phyloP scores from a whole-genome alignment of 2,888 invertebrate species.

The Glomeris marginata region DNA sequence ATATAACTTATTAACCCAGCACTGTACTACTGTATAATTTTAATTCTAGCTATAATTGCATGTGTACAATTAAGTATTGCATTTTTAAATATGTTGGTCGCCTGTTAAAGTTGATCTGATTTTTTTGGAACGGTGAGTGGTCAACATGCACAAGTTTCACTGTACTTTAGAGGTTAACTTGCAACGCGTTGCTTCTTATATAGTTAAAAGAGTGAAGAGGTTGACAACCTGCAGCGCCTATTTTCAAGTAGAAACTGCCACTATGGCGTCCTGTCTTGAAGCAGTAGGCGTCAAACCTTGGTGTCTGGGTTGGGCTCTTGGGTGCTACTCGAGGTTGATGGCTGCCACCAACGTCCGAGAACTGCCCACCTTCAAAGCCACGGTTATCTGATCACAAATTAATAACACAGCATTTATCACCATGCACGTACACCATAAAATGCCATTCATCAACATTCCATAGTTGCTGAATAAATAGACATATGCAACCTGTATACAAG shows the following conservation, averaged over 20 bases:
- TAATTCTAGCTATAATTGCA: too few species aligned
- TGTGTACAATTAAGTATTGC: too few species aligned
- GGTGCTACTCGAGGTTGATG: conserved; percentile 1
- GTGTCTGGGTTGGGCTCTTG: conserved; percentile 10
- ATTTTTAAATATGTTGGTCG: too few species aligned
- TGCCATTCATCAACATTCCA: too few species aligned
- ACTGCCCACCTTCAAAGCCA: conserved; percentile 6
- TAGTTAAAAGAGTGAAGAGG: conserved; percentile 7
- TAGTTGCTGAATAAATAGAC: too few species aligned
- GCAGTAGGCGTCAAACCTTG: conserved; percentile 20
- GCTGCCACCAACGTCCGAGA: neutral
- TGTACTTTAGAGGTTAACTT: too few species aligned
- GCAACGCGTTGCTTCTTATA: neutral
- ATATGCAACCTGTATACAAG: too few species aligned
- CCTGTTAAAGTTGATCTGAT: too few species aligned
- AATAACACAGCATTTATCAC: neutral
- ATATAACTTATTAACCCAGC: too few species aligned
- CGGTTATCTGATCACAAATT: conserved; percentile 4
- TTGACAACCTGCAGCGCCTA: conserved; percentile 50
- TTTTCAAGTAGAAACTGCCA: conserved; percentile 55
- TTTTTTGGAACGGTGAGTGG: too few species aligned
- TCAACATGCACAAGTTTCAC: neutral
- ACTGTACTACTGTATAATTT: too few species aligned
- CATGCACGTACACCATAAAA: too few species aligned
- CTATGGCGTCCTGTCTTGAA: conserved; percentile 52